Evolutionary conservation across 2,888 invertebrate species (phyloP), one percentile per base, ranked within the genome.

Genomic region (Drosophila conformis): DNA sequence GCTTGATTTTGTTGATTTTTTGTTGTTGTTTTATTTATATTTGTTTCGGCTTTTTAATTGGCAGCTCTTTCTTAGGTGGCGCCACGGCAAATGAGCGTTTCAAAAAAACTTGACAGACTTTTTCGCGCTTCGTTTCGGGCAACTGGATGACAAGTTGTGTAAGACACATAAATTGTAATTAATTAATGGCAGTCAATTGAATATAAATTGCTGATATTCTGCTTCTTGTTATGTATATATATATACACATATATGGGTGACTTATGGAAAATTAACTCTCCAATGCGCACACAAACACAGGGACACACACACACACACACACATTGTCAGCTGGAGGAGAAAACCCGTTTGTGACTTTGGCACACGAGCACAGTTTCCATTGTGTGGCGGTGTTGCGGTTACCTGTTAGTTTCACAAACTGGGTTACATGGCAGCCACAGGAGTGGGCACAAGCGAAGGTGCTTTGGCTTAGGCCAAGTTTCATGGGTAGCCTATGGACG

Each of bases 271-370:
- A 78, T 61, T 66, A 56, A 61, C 69, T 59, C 69, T 70, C 67
- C 52, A 65, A 42, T 11, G 35, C 36, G 49, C 36, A 57, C 46
- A 46, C 33, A 29, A 18, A 27, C 10, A 60, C 51, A 56, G 25
- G 25, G 25, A 25, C 25, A 25, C 25, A 25, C 46, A 46, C 36
- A 29, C n/a, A 27, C 10, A 60, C 51, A 56, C 36, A 29, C n/a
- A 40, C 33, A 35, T 62, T 65, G 38, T 48, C 53, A 52, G 57
- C 27, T 59, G 70, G 53, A 38, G 29, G 51, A 48, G 42, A 82
- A 84, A 84, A 84, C 89, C 68, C 60, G 89, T 86, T 84, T 76
- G 54, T 82, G 77, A 54, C 75, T 83, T 75, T 82, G 89, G 73
- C 85, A 69, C 48, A 87, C 46, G 27, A 21, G 33, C 25, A 61